Evolutionary conservation across 2,797 vertebrate genomes (phyloP).

Genomic region (Crypturellus tataupa): DNA sequence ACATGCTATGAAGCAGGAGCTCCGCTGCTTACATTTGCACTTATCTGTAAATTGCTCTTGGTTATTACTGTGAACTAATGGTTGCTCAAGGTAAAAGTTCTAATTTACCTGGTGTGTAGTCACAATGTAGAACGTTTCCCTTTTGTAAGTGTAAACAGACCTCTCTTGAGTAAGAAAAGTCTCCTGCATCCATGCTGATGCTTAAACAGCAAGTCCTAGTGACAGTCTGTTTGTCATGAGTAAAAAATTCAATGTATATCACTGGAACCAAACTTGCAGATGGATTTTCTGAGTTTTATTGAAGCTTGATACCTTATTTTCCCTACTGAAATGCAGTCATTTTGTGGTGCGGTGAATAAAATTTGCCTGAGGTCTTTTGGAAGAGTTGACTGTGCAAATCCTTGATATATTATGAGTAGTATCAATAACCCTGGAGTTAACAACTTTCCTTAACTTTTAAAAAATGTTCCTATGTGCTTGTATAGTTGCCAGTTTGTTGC

Average conservation of each 20-base stretch:
- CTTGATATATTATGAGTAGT: background rate
- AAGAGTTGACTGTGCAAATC: background rate
- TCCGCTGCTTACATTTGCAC: fast-evolving
- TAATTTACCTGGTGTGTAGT: background rate
- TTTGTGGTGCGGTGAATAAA: background rate
- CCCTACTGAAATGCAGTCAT: background rate
- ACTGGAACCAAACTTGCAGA: background rate
- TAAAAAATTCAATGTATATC: background rate
- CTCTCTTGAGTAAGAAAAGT: no score
- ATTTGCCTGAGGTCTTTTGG: background rate
- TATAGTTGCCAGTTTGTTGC: background rate
- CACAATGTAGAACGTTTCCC: background rate
- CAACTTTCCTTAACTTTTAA: background rate
- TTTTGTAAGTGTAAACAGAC: background rate
- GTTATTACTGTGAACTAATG: background rate
- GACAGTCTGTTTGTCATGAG: background rate
- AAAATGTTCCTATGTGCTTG: background rate
- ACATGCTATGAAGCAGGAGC: background rate
- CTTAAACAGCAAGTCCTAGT: background rate
- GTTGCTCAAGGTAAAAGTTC: background rate
- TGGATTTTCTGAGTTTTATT: background rate
- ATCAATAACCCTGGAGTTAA: background rate
- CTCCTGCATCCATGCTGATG: background rate
- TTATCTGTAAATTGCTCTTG: background rate
- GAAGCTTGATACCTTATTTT: background rate